Percentiles rank a stretch among this genome's conserved stretches.
Evolutionary conservation across 2,113 vertebrate species (phyloP).

Genomic region (Phyllopteryx taeniolatus): DNA sequence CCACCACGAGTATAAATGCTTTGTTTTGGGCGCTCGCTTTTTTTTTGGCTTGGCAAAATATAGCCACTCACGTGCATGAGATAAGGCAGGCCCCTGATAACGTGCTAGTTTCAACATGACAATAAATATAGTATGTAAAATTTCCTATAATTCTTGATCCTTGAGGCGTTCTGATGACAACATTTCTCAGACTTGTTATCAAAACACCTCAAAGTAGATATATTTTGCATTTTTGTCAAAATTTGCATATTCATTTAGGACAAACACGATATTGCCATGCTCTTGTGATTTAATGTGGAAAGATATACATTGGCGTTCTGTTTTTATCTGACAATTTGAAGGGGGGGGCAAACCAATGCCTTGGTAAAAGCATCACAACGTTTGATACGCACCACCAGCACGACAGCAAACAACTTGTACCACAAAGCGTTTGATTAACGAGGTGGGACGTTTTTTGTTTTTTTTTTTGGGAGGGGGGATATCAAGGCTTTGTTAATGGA

Average conservation of each 20-base stretch:
- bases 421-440: neutral
- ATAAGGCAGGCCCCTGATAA: no score
- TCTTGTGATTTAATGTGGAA: neutral
- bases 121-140: no score
- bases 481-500: neutral
- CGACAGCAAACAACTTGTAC: neutral
- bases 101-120: no score
- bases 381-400: neutral
- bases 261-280: neutral
- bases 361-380: neutral
- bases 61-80: no score
- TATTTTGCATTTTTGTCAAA: neutral
- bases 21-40: no score
- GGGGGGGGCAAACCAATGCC: neutral
- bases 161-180: no score
- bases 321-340: neutral
- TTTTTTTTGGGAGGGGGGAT: neutral
- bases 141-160: no score
- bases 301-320: neutral
- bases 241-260: neutral
- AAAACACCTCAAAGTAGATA: no score
- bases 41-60: no score
- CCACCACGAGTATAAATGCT: no score
- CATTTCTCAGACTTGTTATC: no score
- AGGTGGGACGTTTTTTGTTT: neutral